phyloP scores from a whole-genome alignment of 2,888 invertebrate species.

The Neoitamus cyanurus region DNA sequence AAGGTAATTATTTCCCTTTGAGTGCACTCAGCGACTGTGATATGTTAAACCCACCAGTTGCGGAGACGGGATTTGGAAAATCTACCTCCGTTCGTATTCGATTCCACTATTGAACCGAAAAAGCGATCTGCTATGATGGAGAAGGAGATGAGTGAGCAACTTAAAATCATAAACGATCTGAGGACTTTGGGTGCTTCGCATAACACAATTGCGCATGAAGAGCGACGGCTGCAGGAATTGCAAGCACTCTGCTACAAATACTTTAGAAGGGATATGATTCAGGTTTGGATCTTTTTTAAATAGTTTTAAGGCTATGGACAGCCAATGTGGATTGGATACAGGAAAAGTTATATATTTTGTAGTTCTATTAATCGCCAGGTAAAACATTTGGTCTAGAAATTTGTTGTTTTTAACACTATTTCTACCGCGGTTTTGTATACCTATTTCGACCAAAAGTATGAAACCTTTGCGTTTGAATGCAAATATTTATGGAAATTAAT shows the following conservation, averaged over 20 bases:
- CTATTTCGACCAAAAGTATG: too few species aligned
- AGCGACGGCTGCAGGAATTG: constrained; percentile 89
- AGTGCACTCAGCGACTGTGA: neutral
- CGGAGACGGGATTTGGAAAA: constrained; percentile 77
- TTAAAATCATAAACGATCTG: constrained; percentile 93
- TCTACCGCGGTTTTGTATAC: too few species aligned
- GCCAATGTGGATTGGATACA: too few species aligned
- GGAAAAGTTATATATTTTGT: too few species aligned
- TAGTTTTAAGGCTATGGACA: too few species aligned
- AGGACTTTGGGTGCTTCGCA: constrained; percentile 88
- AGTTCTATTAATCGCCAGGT: too few species aligned
- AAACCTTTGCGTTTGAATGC: too few species aligned
- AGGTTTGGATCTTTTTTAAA: constrained; percentile 63
- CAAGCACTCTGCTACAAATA: constrained; percentile 95
- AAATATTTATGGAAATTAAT: too few species aligned
- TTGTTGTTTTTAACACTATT: too few species aligned
- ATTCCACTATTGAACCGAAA: constrained; percentile 81
- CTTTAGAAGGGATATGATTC: constrained; percentile 93
- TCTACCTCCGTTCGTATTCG: constrained; percentile 85
- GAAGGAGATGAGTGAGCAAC: constrained; percentile 97
- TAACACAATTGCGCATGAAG: constrained; percentile 91
- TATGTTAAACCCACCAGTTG: constrained; percentile 62
- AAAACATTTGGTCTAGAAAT: too few species aligned
- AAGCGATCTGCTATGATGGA: constrained; percentile 93
- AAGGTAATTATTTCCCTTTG: neutral